phyloP scores from a whole-genome alignment of 1,140 invertebrate genomes.

The Brachystomella parvula region DNA sequence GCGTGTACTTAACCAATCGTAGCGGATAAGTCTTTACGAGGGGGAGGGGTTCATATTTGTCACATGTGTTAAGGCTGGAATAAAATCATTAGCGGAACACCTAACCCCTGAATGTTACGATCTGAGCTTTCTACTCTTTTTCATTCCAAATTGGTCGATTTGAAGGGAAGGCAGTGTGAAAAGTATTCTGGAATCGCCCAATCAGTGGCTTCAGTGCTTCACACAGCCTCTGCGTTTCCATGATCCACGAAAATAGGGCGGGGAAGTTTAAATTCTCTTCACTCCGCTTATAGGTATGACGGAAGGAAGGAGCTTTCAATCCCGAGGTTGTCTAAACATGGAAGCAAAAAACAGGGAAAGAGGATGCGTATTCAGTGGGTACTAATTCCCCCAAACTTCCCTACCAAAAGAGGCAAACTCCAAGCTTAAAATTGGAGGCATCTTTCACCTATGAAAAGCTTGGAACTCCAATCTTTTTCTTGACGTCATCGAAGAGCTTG shows the following conservation, averaged over 20 bases:
- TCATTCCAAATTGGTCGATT: constrained; percentile 38
- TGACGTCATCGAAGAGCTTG: no score
- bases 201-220: constrained; percentile 46
- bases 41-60: no score
- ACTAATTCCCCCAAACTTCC: no score
- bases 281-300: constrained; percentile 41
- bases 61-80: no score
- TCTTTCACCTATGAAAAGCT: no score
- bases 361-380: no score
- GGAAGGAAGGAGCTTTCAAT: constrained; percentile 49
- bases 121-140: background rate
- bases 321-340: constrained; percentile 45
- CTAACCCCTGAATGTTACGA: background rate
- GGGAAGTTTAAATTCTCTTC: constrained; percentile 38
- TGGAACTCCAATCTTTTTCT: no score
- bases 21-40: no score
- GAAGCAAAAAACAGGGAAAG: constrained; percentile 21
- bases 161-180: constrained; percentile 40
- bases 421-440: no score
- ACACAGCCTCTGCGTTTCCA: constrained; percentile 43
- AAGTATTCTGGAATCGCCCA: constrained; percentile 42
- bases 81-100: background rate
- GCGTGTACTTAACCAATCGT: no score
- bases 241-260: constrained; percentile 41
- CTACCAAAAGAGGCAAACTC: no score